Percentiles rank a stretch among this genome's conserved stretches.
These are phyloP conservation scores for Pollenia angustigena DNA, from an alignment of 2,888 invertebrate species.

Conservation along the genomic window DNA sequence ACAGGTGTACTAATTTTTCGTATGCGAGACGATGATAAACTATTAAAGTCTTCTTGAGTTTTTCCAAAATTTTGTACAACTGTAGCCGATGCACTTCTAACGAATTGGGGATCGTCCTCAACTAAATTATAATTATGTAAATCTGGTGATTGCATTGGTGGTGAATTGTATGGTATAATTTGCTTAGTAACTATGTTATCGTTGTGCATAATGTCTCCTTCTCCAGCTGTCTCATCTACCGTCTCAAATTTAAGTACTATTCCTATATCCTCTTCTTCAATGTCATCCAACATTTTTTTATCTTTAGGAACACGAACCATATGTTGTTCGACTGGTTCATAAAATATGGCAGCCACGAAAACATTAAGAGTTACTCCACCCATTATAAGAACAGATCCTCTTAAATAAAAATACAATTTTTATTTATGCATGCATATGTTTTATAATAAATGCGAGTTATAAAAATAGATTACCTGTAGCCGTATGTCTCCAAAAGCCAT, in stretches of 20 bases:
- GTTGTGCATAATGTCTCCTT: constrained; percentile 37
- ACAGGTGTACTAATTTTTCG: constrained; percentile 87
- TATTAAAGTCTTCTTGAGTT: constrained; percentile 84
- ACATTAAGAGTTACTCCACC: constrained; percentile 93
- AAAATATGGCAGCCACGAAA: constrained; percentile 92
- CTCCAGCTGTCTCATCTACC: constrained; percentile 76
- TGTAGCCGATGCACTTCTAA: constrained; percentile 89
- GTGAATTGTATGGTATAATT: constrained; percentile 76
- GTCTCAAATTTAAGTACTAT: constrained; percentile 83
- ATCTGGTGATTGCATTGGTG: constrained; percentile 76
- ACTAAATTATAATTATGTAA: constrained; percentile 77
- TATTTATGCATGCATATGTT: not conserved
- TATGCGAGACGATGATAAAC: constrained; percentile 83
- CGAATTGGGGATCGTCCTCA: constrained; percentile 84
- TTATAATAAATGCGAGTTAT: not conserved
- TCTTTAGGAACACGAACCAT: constrained; percentile 87
- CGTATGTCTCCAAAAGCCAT: constrained; percentile 89
- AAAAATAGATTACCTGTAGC: constrained; percentile 86
- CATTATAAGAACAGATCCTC: constrained; percentile 92
- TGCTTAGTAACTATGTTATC: constrained; percentile 75
- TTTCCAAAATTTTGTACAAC: constrained; percentile 86
- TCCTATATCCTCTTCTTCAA: constrained; percentile 83
- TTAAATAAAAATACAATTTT: constrained; percentile 80
- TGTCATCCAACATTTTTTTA: constrained; percentile 80
- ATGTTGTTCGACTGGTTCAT: constrained; percentile 93